Evolutionary conservation across 2,888 invertebrate species (phyloP).

Genomic region (Andrena hattorfiana): DNA sequence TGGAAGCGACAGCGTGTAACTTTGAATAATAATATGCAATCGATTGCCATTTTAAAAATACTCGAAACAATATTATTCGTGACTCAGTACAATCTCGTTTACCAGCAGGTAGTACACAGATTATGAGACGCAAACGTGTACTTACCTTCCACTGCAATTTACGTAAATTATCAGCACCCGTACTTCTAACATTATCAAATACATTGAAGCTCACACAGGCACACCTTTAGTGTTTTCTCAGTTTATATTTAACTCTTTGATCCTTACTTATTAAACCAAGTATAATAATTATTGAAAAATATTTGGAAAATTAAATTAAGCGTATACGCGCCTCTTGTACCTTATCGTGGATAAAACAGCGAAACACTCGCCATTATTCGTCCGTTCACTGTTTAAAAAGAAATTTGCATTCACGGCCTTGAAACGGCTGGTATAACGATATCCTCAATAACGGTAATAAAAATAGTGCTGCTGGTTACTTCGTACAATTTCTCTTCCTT

Average conservation of each 20-base stretch:
- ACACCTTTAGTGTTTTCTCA: not conserved
- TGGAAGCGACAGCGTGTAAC: not conserved
- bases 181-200: conserved; percentile 3
- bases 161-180: conserved; percentile 15
- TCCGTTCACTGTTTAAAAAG: conserved; percentile 6
- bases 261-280: conserved; percentile 7
- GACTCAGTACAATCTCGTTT: not conserved
- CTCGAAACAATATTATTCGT: conserved; percentile 1
- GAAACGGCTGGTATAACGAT: too few species aligned
- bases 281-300: conserved; percentile 18
- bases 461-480: too few species aligned
- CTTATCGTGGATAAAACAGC: not conserved
- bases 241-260: conserved; percentile 30
- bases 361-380: conserved; percentile 15
- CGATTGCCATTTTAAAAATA: not conserved
- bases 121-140: conserved; percentile 14
- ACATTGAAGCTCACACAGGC: conserved; percentile 9
- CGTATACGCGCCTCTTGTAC: not conserved
- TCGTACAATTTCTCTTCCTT: too few species aligned
- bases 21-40: conserved; percentile 7
- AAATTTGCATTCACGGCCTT: conserved; percentile 10
- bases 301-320: conserved; percentile 16
- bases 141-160: conserved; percentile 36
- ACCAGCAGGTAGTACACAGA: not conserved
- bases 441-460: too few species aligned